Conservation (phyloP, 2,113 vertebrate species). For the Tursiops truncatus region DNA sequence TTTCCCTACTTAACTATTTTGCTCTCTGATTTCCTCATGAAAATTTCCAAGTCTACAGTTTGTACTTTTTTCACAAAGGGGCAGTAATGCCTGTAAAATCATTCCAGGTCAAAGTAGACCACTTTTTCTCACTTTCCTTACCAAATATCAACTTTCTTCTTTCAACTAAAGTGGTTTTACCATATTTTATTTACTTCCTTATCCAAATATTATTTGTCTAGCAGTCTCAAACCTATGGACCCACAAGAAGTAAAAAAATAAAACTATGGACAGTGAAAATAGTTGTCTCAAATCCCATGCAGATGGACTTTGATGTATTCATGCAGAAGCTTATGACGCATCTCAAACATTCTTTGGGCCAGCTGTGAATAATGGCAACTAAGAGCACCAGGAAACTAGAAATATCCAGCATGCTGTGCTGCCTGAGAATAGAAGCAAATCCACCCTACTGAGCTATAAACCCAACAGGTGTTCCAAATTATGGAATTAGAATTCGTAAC, state of each 20-base stretch:
- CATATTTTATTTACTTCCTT: conserved; percentile 13
- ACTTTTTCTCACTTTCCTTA: neutral
- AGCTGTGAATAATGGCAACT: neutral
- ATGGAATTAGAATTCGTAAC: neutral
- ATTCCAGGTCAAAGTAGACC: neutral
- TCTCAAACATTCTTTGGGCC: neutral
- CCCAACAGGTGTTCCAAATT: neutral
- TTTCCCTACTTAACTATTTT: neutral
- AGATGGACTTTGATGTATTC: neutral
- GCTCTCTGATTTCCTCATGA: neutral
- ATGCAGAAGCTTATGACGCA: neutral
- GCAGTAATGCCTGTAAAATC: neutral
- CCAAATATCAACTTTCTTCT: neutral
- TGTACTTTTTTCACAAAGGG: neutral
- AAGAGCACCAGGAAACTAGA: neutral
- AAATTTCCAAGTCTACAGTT: neutral
- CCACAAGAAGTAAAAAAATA: neutral
- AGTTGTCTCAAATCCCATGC: neutral
- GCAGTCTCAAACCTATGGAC: neutral
- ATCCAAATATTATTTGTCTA: neutral
- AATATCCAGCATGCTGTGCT: neutral
- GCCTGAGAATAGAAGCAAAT: neutral
- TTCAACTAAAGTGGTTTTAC: neutral
- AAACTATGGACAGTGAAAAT: neutral
- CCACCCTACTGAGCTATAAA: neutral